Evolutionary conservation across 2,797 vertebrate species (phyloP).

Genomic region (Perodicticus potto): DNA sequence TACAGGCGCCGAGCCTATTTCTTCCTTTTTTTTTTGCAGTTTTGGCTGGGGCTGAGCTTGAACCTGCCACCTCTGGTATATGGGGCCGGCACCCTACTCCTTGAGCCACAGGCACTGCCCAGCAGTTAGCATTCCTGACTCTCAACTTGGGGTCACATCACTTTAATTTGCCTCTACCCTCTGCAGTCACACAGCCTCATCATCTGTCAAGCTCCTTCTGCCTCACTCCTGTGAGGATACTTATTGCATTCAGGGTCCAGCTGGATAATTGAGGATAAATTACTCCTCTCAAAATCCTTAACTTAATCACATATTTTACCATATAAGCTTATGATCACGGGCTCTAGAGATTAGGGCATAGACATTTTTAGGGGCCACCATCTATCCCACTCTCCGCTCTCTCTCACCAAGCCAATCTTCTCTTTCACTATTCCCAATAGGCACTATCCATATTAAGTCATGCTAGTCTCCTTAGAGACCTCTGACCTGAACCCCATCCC

Average conservation of each 20-base stretch:
- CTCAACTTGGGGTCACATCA: background rate
- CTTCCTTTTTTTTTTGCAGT: too few species aligned
- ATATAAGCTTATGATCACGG: background rate
- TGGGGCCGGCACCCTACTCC: too few species aligned
- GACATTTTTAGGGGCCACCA: background rate
- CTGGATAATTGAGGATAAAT: constrained; percentile 1
- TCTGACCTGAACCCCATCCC: background rate
- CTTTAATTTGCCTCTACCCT: background rate
- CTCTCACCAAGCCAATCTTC: background rate
- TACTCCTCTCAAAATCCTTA: constrained; percentile 1
- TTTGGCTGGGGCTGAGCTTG: too few species aligned
- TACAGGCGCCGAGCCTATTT: too few species aligned
- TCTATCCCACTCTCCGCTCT: background rate
- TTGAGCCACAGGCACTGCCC: too few species aligned
- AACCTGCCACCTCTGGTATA: too few species aligned
- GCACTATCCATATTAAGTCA: background rate
- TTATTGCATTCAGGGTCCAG: background rate
- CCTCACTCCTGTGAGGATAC: background rate
- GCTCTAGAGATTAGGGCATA: background rate
- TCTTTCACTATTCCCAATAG: background rate
- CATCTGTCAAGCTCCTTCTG: background rate
- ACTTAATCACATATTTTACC: background rate
- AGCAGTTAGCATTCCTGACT: background rate
- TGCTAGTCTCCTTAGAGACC: background rate
- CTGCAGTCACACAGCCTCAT: background rate